Conservation (phyloP, 2,797 vertebrate species). For the Poeciliopsis presidionis region DNA sequence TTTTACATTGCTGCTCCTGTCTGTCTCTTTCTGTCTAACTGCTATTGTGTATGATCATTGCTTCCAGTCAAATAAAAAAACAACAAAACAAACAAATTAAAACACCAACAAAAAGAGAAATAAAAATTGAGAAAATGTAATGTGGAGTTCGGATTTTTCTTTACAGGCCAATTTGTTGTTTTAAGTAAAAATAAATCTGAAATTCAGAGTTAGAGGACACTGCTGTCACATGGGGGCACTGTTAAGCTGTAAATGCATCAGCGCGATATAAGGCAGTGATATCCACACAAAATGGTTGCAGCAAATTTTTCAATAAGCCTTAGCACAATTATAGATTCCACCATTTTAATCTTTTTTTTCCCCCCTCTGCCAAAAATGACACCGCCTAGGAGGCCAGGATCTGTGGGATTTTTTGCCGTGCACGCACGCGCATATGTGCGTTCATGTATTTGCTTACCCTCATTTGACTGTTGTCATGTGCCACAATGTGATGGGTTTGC, state of each 20-base stretch:
- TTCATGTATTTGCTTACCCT: constrained; percentile 41
- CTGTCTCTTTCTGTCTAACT: constrained; percentile 2
- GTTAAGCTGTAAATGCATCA: constrained; percentile 80
- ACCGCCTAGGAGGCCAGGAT: constrained; percentile 34
- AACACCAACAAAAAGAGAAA: not conserved
- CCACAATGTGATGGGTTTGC: constrained; percentile 44
- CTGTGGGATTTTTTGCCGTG: constrained; percentile 31
- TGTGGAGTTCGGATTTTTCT: constrained; percentile 43
- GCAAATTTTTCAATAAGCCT: constrained; percentile 72
- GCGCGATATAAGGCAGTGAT: constrained; percentile 64
- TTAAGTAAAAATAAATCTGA: constrained; percentile 32
- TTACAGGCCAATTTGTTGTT: constrained; percentile 18
- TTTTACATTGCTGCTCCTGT: constrained; percentile 2
- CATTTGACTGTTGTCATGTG: constrained; percentile 42
- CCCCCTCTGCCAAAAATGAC: constrained; percentile 46
- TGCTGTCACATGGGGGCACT: constrained; percentile 86
- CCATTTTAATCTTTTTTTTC: constrained; percentile 68
- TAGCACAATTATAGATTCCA: constrained; percentile 71
- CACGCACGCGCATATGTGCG: constrained; percentile 10
- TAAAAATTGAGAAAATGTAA: constrained; percentile 14
- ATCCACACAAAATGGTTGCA: constrained; percentile 83
- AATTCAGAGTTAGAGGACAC: constrained; percentile 37
- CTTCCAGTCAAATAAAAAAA: not conserved
- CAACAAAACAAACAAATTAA: not conserved
- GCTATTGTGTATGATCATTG: constrained; percentile 13